Conservation (phyloP, 2,797 vertebrate genomes). For the Alauda arvensis region DNA sequence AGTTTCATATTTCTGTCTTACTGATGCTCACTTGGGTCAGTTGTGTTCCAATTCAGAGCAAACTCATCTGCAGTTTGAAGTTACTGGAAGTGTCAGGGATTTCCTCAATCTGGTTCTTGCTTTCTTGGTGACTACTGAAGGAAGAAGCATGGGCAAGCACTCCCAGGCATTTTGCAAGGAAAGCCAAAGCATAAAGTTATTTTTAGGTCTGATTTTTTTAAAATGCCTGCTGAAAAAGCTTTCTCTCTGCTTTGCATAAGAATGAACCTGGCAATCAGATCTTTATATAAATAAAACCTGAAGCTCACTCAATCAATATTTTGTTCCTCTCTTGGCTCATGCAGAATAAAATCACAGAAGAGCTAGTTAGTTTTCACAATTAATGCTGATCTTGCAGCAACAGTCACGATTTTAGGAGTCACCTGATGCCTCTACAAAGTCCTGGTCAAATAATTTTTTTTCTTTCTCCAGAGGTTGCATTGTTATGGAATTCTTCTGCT, state of each 20-base stretch:
- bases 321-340: neutral
- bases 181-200: neutral
- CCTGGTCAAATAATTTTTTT: neutral
- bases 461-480: neutral
- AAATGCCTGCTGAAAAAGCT: slow-evolving; percentile 15
- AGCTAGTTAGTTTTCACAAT: neutral
- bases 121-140: neutral
- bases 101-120: neutral
- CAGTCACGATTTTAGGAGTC: neutral
- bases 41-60: neutral
- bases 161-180: neutral
- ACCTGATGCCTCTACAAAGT: neutral
- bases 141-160: neutral
- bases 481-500: neutral
- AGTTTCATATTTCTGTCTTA: neutral
- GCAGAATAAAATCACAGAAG: slow-evolving; percentile 3
- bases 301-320: slow-evolving; percentile 32
- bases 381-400: slow-evolving; percentile 18
- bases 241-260: slow-evolving; percentile 33
- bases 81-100: neutral
- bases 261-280: slow-evolving; percentile 55
- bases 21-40: neutral
- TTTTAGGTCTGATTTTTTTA: slow-evolving; percentile 33
- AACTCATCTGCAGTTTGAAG: neutral
- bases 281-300: slow-evolving; percentile 36